phyloP scores from a whole-genome alignment of 2,888 invertebrate species.

The Stenchaetothrips biformis region DNA sequence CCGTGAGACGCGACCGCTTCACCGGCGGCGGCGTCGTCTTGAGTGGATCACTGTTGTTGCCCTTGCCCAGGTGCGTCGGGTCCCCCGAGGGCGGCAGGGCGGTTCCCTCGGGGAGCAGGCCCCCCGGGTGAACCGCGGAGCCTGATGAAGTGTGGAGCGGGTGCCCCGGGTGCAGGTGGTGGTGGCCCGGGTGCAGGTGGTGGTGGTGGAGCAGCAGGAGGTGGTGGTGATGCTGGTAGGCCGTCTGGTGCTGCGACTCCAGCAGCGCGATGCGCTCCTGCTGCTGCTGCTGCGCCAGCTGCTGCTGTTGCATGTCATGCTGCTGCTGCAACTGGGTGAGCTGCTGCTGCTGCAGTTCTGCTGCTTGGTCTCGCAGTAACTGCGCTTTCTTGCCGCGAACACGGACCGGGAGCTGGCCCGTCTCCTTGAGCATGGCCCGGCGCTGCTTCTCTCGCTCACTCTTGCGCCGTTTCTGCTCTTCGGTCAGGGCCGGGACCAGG shows the following conservation, averaged over 20 bases:
- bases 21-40: background rate
- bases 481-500: constrained; percentile 5
- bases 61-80: background rate
- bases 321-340: background rate
- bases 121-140: no score
- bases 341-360: background rate
- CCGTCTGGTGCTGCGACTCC: background rate
- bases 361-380: background rate
- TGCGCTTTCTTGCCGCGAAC: constrained; percentile 1
- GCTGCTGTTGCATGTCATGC: background rate
- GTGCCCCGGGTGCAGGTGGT: constrained; percentile 12
- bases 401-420: constrained; percentile 5
- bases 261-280: constrained; percentile 1
- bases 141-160: background rate
- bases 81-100: background rate
- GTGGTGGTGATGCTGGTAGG: background rate
- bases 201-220: constrained; percentile 20
- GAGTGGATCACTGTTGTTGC: background rate
- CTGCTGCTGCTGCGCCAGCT: constrained; percentile 7
- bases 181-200: constrained; percentile 10
- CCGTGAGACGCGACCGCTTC: constrained; percentile 1
- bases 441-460: constrained; percentile 19
- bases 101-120: background rate
- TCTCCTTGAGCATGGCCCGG: constrained; percentile 14
- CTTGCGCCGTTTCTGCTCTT: constrained; percentile 5